These are phyloP conservation scores for Tuberolachnus salignus DNA, from an alignment of 2,888 invertebrate species.

Conservation along the genomic window DNA sequence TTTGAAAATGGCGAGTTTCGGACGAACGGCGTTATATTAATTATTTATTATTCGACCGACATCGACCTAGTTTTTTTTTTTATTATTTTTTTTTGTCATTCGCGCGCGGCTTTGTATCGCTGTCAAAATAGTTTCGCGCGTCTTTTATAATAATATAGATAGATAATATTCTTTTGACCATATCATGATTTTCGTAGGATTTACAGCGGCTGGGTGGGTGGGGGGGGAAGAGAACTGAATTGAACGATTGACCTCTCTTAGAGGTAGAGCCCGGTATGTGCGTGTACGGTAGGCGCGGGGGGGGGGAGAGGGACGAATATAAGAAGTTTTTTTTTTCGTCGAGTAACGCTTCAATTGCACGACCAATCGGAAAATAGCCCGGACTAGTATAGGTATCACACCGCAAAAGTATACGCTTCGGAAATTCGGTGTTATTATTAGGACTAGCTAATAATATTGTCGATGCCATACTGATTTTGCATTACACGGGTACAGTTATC, in stretches of 20 bases:
- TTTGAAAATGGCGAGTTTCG: conserved; percentile 14
- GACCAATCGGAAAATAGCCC: too few relatives aligned
- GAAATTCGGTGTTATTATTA: too few relatives aligned
- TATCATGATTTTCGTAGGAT: background rate
- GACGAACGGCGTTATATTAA: background rate
- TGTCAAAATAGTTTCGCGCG: conserved; percentile 15
- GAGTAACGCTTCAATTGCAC: conserved; percentile 10
- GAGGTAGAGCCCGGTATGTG: background rate
- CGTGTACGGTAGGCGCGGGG: too few relatives aligned
- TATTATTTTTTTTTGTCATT: conserved; percentile 21
- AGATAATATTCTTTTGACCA: background rate
- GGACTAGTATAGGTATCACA: too few relatives aligned
- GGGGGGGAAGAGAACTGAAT: too few relatives aligned
- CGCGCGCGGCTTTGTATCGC: conserved; percentile 26
- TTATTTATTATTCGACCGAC: conserved; percentile 11
- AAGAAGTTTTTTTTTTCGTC: background rate
- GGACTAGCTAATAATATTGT: too few relatives aligned
- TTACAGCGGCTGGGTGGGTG: background rate
- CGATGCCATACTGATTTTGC: too few relatives aligned
- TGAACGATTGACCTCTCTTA: too few relatives aligned
- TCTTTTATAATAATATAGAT: background rate
- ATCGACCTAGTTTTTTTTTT: conserved; percentile 37
- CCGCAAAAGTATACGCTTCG: too few relatives aligned
- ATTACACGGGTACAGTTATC: too few relatives aligned
- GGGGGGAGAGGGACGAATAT: background rate